These are phyloP conservation scores for Nephila pilipes DNA, from an alignment of 1,140 invertebrate species.

Conservation along the genomic window DNA sequence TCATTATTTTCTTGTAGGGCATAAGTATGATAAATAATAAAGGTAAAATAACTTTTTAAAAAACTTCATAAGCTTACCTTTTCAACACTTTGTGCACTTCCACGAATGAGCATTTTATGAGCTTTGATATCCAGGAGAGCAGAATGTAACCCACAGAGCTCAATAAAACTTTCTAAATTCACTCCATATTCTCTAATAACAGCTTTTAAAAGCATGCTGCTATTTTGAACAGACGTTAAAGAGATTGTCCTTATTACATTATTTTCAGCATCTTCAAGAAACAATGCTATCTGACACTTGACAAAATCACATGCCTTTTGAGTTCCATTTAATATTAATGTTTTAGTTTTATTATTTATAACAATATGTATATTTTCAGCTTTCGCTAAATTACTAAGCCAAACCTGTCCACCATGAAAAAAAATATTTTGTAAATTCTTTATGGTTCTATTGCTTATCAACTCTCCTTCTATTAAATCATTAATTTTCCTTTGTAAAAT, in stretches of 20 bases:
- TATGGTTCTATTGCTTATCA: neutral
- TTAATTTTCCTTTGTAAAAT: slow-evolving; percentile 24
- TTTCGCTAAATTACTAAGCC: slow-evolving; percentile 9
- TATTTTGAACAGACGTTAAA: neutral
- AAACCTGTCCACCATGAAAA: slow-evolving; percentile 48
- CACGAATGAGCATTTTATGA: neutral
- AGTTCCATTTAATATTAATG: slow-evolving; percentile 44
- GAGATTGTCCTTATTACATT: slow-evolving; percentile 22
- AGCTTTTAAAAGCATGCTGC: slow-evolving; percentile 39
- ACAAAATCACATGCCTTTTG: neutral
- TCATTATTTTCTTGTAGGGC: no score
- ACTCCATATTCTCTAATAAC: slow-evolving; percentile 58
- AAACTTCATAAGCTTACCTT: neutral
- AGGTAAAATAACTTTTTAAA: no score
- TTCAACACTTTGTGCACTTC: slow-evolving; percentile 20
- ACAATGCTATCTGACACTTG: slow-evolving; percentile 15
- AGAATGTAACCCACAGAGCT: neutral
- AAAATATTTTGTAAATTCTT: slow-evolving; percentile 41
- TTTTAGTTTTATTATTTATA: neutral
- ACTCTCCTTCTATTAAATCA: slow-evolving; percentile 13
- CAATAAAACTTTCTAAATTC: slow-evolving; percentile 53
- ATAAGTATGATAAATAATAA: no score
- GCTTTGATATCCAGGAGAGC: slow-evolving; percentile 32
- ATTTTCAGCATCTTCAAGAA: slow-evolving; percentile 43
- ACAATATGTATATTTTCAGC: slow-evolving; percentile 57